Evolutionary conservation across 2,113 vertebrate species (phyloP).

Genomic region (Gymnobelideus leadbeateri): DNA sequence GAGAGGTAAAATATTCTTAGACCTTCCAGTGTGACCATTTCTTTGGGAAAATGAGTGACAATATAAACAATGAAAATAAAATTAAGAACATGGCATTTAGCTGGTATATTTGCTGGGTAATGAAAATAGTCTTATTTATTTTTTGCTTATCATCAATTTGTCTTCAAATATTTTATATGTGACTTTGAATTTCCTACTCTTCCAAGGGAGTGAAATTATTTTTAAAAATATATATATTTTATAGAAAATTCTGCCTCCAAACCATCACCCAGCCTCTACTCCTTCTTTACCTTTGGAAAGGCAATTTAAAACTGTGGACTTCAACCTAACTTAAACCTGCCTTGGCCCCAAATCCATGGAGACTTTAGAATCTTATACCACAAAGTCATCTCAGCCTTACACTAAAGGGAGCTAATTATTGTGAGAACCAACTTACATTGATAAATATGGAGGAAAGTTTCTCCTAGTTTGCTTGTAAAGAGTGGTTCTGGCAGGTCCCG

Average conservation of each 20-base stretch:
- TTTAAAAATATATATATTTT: slow-evolving; percentile 15
- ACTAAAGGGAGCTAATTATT: background rate
- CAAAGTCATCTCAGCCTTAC: background rate
- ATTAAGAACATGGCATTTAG: background rate
- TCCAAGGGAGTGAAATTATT: slow-evolving; percentile 1
- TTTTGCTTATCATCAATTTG: background rate
- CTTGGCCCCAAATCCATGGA: background rate
- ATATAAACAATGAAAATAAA: background rate
- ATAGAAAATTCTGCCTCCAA: background rate
- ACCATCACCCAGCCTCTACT: background rate
- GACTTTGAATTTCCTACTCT: slow-evolving; percentile 18
- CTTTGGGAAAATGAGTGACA: slow-evolving; percentile 33
- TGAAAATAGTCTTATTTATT: background rate
- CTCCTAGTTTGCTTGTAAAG: slow-evolving; percentile 96
- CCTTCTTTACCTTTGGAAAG: background rate
- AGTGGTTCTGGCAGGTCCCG: slow-evolving; percentile 97
- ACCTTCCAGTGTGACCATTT: background rate
- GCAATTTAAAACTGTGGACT: background rate
- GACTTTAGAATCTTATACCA: slow-evolving; percentile 14
- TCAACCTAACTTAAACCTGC: slow-evolving; percentile 15
- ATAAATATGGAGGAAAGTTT: slow-evolving; percentile 98
- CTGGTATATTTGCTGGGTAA: background rate
- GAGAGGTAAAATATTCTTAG: background rate
- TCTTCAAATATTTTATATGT: background rate
- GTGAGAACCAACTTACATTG: slow-evolving; percentile 90